phyloP scores from a whole-genome alignment of 1,140 invertebrate species.

The Drosophila lowei region DNA sequence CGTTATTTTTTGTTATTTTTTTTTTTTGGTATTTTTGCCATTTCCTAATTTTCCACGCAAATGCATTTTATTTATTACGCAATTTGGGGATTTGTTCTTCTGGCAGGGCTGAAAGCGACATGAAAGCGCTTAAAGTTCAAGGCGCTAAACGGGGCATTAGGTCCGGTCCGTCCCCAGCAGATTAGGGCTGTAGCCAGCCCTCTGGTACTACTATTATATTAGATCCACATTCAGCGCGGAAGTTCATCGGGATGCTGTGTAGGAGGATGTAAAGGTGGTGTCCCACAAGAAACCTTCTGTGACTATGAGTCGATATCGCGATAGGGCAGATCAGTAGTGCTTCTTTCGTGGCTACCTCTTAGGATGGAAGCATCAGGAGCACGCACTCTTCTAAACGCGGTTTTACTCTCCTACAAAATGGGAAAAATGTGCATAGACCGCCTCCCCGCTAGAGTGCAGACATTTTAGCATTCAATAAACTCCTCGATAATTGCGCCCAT shows the following conservation, averaged over 20 bases:
- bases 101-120: constrained; percentile 37
- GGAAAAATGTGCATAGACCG: too few species aligned
- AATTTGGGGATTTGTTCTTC: constrained; percentile 57
- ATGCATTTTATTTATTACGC: constrained; percentile 76
- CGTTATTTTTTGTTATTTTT: too few species aligned
- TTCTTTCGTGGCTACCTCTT: too few species aligned
- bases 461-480: not conserved
- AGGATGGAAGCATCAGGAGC: too few species aligned
- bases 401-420: too few species aligned
- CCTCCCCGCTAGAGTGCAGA: too few species aligned
- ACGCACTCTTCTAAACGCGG: too few species aligned
- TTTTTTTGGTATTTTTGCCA: constrained; percentile 11
- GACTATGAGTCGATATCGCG: too few species aligned
- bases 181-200: constrained; percentile 5
- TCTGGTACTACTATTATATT: constrained; percentile 20
- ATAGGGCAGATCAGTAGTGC: too few species aligned
- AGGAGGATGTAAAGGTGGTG: too few species aligned
- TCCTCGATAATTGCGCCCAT: constrained; percentile 32
- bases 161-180: constrained; percentile 15
- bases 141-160: constrained; percentile 47
- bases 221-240: not conserved
- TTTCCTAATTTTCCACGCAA: constrained; percentile 72
- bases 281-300: too few species aligned
- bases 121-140: constrained; percentile 36
- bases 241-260: too few species aligned